Conservation (phyloP, 2,888 invertebrate genomes). For the Oscheius onirici region DNA sequence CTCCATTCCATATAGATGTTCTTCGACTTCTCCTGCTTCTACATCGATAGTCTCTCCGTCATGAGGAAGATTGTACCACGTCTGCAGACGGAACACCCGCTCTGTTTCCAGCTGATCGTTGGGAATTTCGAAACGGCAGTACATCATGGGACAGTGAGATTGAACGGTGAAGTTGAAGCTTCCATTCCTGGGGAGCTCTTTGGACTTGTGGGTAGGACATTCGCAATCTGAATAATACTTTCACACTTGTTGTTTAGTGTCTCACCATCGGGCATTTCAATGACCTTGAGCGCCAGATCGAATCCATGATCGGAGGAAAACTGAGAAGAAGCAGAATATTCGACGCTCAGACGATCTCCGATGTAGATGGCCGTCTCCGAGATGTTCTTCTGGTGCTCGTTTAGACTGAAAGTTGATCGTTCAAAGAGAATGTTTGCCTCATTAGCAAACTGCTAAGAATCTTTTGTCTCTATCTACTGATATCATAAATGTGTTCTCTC, state of each 20-base stretch:
- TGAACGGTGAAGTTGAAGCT: neutral
- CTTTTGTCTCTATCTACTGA: no score
- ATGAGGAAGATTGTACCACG: neutral
- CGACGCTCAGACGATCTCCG: neutral
- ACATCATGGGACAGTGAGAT: neutral
- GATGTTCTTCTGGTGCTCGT: conserved; percentile 1
- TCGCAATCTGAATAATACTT: no score
- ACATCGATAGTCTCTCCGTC: neutral
- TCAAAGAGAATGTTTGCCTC: no score
- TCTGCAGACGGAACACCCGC: neutral
- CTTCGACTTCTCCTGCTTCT: neutral
- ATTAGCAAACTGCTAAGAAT: no score
- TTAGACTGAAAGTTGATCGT: neutral
- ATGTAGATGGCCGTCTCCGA: neutral
- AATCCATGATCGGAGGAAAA: conserved; percentile 2
- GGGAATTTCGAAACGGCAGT: neutral
- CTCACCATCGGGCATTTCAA: neutral
- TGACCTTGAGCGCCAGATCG: neutral
- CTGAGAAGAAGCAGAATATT: neutral
- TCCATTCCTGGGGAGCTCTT: neutral
- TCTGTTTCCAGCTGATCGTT: neutral
- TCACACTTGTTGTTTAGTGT: no score
- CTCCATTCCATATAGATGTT: no score
- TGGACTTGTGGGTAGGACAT: neutral
- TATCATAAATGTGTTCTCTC: no score